Conservation (phyloP, 2,888 invertebrate species). For the Monoplex corrugatus region DNA sequence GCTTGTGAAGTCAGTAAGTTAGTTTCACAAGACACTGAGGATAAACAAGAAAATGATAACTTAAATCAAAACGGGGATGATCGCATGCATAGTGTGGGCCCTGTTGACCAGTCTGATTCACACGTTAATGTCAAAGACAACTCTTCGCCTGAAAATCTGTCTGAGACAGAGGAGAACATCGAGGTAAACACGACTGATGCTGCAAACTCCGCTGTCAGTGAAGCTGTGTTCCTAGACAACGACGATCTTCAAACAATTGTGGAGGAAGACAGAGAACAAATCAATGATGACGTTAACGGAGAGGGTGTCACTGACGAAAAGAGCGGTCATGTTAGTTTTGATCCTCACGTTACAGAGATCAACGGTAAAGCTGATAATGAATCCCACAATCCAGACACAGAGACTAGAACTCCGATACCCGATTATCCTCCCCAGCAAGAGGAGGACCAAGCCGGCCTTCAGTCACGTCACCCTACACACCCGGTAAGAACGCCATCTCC, state of each 20-base stretch:
- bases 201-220: not conserved
- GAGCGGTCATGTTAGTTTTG: not conserved
- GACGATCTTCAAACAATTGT: too few species aligned
- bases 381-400: not conserved
- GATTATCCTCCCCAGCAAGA: too few species aligned
- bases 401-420: not conserved
- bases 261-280: too few species aligned
- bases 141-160: not conserved
- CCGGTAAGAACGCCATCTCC: not conserved
- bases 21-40: not conserved
- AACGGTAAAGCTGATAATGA: not conserved
- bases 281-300: not conserved
- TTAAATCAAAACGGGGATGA: not conserved
- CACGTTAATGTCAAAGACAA: not conserved
- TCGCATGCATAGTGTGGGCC: not conserved
- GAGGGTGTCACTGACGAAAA: not conserved
- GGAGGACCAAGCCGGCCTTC: not conserved
- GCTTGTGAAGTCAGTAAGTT: not conserved
- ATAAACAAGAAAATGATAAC: not conserved
- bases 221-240: not conserved
- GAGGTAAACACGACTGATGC: not conserved
- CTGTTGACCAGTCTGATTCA: not conserved
- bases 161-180: not conserved
- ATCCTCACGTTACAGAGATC: not conserved
- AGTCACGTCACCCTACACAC: not conserved